Evolutionary conservation across 64 coral and sea anemone genomes (phyloP), one percentile per base, ranked within the genome.

Genomic region (Exaiptasia diaphana): DNA sequence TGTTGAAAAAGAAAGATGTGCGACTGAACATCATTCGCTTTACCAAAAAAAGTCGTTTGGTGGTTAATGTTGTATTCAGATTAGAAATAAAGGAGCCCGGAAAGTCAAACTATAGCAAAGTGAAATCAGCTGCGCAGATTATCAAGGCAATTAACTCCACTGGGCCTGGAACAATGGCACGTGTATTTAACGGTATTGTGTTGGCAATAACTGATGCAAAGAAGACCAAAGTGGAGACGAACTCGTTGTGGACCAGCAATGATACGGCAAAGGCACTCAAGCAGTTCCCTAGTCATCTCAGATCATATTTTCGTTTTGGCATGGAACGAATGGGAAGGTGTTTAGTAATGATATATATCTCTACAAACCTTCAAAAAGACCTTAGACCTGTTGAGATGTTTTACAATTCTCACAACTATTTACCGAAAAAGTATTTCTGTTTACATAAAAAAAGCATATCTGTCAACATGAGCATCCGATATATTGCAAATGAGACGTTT

Each of bases 401-500:
- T 2, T 94, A 94, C 52, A 11, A 1, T 11, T 54, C 91, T 3
- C 79, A 78, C 2, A 7, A 53, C 3, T 61, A 39, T 39, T 5
- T 94, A 3, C 75, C 86, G 14, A 83, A 68, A 41, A 85, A 94
- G 37, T 60, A 84, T 36, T 55, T 77, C 40, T 94, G 91, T 33
- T 88, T 53, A 30, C 61, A 38, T 22, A 52, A 6, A 21, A 3
- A 38, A 15, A 41, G 69, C 5, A 65, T n/a, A n/a, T n/a, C n/a
- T n/a, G n/a, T n/a, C n/a, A n/a, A n/a, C n/a, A n/a, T n/a, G n/a
- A n/a, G n/a, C n/a, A n/a, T n/a, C n/a, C n/a, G n/a, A n/a, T n/a
- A n/a, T n/a, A n/a, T n/a, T n/a, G n/a, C n/a, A n/a, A n/a, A n/a
- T n/a, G n/a, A n/a, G n/a, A n/a, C n/a, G n/a, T n/a, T n/a, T n/a